Evolutionary conservation across 2,888 invertebrate species (phyloP).

Genomic region (Xanthia togata): DNA sequence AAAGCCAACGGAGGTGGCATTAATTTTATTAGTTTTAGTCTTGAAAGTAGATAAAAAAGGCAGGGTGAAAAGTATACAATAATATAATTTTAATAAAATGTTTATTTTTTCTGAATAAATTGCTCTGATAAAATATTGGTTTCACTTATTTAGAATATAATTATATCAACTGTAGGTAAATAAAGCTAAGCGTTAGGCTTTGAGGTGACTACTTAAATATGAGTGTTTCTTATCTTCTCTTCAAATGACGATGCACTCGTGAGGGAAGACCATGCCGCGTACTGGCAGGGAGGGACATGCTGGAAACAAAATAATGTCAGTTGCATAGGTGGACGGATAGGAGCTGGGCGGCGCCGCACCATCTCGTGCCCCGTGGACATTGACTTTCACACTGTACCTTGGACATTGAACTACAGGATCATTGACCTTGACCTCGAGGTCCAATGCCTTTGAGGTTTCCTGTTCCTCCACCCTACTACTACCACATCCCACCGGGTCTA

Average conservation of each 20-base stretch:
- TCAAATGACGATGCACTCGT: constrained; percentile 93
- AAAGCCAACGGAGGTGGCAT: too few species aligned
- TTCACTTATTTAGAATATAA: constrained; percentile 14
- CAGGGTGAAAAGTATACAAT: background rate
- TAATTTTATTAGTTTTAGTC: too few species aligned
- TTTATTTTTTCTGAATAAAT: constrained; percentile 34
- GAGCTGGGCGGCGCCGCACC: background rate
- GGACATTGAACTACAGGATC: too few species aligned
- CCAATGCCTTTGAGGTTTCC: too few species aligned
- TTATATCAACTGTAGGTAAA: constrained; percentile 12
- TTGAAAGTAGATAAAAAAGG: too few species aligned
- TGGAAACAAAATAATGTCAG: constrained; percentile 81
- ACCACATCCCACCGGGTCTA: too few species aligned
- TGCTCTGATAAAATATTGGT: constrained; percentile 10
- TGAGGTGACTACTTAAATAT: constrained; percentile 57
- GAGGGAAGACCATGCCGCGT: constrained; percentile 90
- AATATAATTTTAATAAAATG: background rate
- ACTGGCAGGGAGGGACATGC: constrained; percentile 90
- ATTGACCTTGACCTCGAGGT: too few species aligned
- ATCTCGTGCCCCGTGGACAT: background rate
- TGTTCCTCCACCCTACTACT: too few species aligned
- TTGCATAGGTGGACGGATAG: background rate
- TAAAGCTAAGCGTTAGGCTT: constrained; percentile 32
- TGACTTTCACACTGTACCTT: too few species aligned
- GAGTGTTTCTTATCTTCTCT: constrained; percentile 28